Conservation (phyloP, 2,113 vertebrate genomes). For the Pseudois nayaur region DNA sequence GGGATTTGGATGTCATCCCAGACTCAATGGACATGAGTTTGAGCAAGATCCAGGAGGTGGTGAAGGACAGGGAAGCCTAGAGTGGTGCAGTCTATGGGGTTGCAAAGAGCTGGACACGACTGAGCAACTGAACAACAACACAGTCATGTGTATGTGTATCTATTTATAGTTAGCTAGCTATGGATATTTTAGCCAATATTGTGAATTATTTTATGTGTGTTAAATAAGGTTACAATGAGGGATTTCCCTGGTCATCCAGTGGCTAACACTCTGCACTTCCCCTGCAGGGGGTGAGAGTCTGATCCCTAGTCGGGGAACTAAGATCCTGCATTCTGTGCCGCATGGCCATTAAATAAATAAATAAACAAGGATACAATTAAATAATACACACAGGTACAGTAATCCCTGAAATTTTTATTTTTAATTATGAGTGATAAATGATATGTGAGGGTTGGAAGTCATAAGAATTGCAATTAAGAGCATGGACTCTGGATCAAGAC, state of each 20-base stretch:
- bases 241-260: neutral
- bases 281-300: neutral
- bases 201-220: neutral
- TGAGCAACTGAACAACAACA: neutral
- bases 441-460: neutral
- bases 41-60: neutral
- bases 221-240: neutral
- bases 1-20: neutral
- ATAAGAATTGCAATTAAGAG: neutral
- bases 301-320: neutral
- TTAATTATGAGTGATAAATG: neutral
- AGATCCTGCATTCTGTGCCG: neutral
- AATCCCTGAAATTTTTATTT: neutral
- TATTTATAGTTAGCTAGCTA: neutral
- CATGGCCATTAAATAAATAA: neutral
- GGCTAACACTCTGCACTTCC: neutral
- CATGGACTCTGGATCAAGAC: neutral
- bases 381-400: neutral
- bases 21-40: neutral
- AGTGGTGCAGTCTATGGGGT: neutral
- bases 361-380: neutral
- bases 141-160: neutral
- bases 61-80: neutral
- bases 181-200: neutral
- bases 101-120: neutral